phyloP scores from a whole-genome alignment of 2,113 vertebrate genomes.

The Lanius ludovicianus region DNA sequence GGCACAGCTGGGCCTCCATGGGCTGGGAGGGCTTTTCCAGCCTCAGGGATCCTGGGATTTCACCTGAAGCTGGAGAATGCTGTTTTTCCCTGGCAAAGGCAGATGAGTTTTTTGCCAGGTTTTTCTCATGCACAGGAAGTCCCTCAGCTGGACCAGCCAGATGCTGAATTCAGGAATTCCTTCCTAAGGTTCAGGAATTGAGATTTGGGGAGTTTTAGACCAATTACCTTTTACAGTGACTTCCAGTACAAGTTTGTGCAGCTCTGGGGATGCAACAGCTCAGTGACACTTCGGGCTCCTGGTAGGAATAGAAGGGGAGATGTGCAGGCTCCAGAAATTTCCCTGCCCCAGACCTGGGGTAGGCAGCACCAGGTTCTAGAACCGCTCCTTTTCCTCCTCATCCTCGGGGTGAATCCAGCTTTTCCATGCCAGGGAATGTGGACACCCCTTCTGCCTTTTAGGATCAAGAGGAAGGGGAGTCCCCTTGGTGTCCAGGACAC shows the following conservation, averaged over 20 bases:
- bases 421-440: not conserved
- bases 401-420: not conserved
- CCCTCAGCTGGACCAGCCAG: not conserved
- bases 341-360: fast-evolving
- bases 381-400: not conserved
- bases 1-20: fast-evolving
- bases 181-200: not conserved
- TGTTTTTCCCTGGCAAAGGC: not conserved
- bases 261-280: not conserved
- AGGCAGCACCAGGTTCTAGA: not conserved
- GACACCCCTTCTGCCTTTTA: not conserved
- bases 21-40: not conserved
- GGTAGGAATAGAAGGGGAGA: fast-evolving
- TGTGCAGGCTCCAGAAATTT: not conserved
- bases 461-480: not conserved
- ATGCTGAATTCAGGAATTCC: not conserved
- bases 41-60: not conserved
- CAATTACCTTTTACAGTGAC: not conserved
- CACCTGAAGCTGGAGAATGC: not conserved
- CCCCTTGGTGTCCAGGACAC: not conserved
- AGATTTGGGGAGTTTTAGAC: fast-evolving
- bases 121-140: not conserved
- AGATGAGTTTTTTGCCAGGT: not conserved
- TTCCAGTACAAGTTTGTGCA: not conserved
- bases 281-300: not conserved